phyloP scores from a whole-genome alignment of 2,888 invertebrate species.

The Plebejus argus region DNA sequence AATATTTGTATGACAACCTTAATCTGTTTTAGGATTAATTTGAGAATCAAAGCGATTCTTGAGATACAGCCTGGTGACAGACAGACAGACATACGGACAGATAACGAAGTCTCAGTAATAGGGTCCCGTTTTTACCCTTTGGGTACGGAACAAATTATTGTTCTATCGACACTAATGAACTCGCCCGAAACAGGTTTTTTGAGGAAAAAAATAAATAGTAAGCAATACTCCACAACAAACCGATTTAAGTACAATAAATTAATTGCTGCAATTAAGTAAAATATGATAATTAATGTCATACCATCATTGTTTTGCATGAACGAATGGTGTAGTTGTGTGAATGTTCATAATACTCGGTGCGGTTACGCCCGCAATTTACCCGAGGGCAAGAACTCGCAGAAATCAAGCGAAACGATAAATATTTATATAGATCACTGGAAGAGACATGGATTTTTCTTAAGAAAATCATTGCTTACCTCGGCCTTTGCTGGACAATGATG shows the following conservation, averaged over 20 bases:
- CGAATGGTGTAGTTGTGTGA: constrained; percentile 33
- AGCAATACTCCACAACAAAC: too few species aligned
- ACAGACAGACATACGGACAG: too few species aligned
- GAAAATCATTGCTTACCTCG: too few species aligned
- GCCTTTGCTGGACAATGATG: too few species aligned
- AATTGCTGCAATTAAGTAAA: neutral
- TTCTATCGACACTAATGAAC: neutral
- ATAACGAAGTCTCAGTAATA: too few species aligned
- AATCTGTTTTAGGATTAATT: neutral
- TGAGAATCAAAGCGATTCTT: too few species aligned
- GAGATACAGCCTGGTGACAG: too few species aligned
- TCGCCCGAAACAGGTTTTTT: neutral
- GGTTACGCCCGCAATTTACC: constrained; percentile 68
- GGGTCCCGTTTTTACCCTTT: too few species aligned
- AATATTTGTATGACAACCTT: neutral
- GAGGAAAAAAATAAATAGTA: too few species aligned
- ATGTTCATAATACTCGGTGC: constrained; percentile 50
- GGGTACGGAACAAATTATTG: too few species aligned
- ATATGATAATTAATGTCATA: neutral
- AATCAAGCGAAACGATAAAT: constrained; percentile 51
- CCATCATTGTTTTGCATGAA: constrained; percentile 20
- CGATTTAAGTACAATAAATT: neutral
- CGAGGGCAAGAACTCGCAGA: constrained; percentile 61
- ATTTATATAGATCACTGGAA: constrained; percentile 33
- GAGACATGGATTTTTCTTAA: constrained; percentile 2